phyloP scores from a whole-genome alignment of 92 coral and sea anemone genomes.

The Nematostella vectensis region DNA sequence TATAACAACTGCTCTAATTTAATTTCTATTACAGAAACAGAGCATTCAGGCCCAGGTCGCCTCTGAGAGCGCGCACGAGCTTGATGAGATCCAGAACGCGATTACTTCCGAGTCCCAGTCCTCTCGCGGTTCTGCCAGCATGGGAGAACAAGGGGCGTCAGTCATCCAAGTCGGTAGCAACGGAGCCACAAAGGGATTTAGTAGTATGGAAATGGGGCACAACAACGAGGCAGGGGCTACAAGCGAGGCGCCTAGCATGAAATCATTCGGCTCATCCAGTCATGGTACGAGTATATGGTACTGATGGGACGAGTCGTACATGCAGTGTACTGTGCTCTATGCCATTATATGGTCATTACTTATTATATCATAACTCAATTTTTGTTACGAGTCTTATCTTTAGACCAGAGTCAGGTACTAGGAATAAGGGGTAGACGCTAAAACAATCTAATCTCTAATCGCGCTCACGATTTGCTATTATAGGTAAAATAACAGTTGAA shows the following conservation, averaged over 20 bases:
- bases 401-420: too few relatives aligned
- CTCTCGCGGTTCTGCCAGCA: slow-evolving; percentile 82
- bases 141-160: slow-evolving; percentile 80
- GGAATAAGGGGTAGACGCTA: too few relatives aligned
- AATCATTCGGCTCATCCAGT: slow-evolving; percentile 16
- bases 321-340: too few relatives aligned
- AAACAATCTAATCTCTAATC: too few relatives aligned
- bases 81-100: slow-evolving; percentile 92
- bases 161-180: slow-evolving; percentile 51
- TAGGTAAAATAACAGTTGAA: too few relatives aligned
- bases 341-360: too few relatives aligned
- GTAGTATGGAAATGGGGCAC: not conserved
- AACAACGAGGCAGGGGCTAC: slow-evolving; percentile 16
- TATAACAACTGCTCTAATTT: not conserved
- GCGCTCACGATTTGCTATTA: too few relatives aligned
- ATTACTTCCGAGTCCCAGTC: slow-evolving; percentile 95
- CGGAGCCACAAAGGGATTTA: not conserved
- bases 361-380: too few relatives aligned
- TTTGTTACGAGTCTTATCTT: too few relatives aligned
- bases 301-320: too few relatives aligned
- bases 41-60: slow-evolving; percentile 98
- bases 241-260: slow-evolving; percentile 23
- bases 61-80: slow-evolving; percentile 94
- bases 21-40: slow-evolving; percentile 47
- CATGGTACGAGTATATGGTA: too few relatives aligned